Evolutionary conservation across 64 coral and sea anemone species (phyloP), one percentile per base, ranked within the genome.

Genomic region (Hydrozoanthus tunicans): DNA sequence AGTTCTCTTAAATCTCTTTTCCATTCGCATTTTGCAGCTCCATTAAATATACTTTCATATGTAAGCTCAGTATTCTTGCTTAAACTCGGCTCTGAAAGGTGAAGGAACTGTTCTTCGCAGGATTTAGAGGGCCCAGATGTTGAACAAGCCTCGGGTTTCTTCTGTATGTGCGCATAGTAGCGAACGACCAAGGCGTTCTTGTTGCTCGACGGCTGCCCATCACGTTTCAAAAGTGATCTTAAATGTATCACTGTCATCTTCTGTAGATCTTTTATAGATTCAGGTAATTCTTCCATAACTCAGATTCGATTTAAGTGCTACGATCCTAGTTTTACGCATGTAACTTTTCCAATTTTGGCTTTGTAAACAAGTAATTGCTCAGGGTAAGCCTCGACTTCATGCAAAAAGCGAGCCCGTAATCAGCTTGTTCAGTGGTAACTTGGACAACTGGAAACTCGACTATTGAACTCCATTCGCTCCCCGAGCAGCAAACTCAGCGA

Each of bases 21-120:
- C 73, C 73, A 77, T 23, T 77, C 73, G 51, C 75, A 77, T 56
- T 77, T 78, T 9, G n/a, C 15, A 78, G 75, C 51, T 9, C 55
- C 75, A 56, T 78, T 78, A 4, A 78, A 26, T 24, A 78, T 78
- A 78, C 75, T 78, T 56, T 55, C 52, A 13, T 78, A 78, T 24
- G 75, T 78, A 78, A 77, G 20, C 55, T 77, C 75, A 32, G 6
- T 73, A 14, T 69, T 69, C 27, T 73, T 73, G 70, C 70, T 73
- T 27, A 7, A 73, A 73, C 70, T 73, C 43, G 70, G 3, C 43
- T 73, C 70, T 43, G 70, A 73, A 73, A 73, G 70, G 23, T 73
- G 70, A 27, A 27, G 10, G 24, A 73, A 43, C 70, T 43, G 70
- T 43, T 27, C 43, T 73, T 43, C 17, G 20, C 24, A 43, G 70